Percentiles rank a stretch among this genome's conserved stretches.
These are phyloP conservation scores for Luperina nickerlii DNA, from an alignment of 2,888 invertebrate genomes.

Conservation along the genomic window DNA sequence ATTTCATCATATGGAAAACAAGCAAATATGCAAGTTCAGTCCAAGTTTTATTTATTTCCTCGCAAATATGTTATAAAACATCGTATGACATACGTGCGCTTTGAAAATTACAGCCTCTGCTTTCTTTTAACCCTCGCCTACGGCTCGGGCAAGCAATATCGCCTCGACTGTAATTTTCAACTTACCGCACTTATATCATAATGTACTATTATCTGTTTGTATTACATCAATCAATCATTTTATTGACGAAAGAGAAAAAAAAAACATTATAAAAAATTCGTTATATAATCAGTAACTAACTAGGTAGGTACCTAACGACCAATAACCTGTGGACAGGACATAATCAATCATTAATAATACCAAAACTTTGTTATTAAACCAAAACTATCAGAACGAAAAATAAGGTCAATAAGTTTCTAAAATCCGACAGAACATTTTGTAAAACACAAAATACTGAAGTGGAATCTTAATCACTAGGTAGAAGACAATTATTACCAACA, in stretches of 20 bases:
- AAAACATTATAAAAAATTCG: constrained; percentile 8
- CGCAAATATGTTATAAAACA: too few species aligned
- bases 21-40: too few species aligned
- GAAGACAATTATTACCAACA: constrained; percentile 15
- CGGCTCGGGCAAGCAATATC: too few species aligned
- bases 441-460: constrained; percentile 14
- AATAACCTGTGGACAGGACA: constrained; percentile 1
- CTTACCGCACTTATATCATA: too few species aligned
- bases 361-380: not conserved
- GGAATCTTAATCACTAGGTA: constrained; percentile 33
- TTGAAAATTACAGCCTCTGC: too few species aligned
- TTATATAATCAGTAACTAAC: constrained; percentile 10
- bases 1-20: too few species aligned
- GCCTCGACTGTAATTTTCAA: too few species aligned
- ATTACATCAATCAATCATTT: constrained; percentile 44
- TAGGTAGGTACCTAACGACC: not conserved
- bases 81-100: too few species aligned
- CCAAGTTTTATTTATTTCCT: too few species aligned
- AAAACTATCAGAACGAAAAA: not conserved
- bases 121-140: too few species aligned
- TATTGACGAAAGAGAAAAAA: constrained; percentile 2
- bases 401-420: constrained; percentile 2
- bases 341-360: constrained; percentile 9
- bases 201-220: constrained; percentile 38
- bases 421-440: constrained; percentile 34